Evolutionary conservation across 2,888 invertebrate genomes (phyloP).

Genomic region (Nemoura dubitans): DNA sequence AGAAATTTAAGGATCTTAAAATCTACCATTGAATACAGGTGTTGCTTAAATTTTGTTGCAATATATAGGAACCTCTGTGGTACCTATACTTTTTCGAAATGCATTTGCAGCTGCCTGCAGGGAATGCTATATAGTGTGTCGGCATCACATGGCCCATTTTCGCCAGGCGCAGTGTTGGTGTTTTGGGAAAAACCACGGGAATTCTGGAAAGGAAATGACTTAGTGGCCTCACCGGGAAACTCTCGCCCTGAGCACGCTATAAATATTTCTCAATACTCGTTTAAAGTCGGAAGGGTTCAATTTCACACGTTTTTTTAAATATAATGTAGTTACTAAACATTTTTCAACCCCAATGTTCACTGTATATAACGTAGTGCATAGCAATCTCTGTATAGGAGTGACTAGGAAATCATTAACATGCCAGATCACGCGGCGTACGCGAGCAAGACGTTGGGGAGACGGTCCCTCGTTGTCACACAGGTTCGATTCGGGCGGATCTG

Average conservation of each 20-base stretch:
- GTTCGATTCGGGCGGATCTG: not conserved
- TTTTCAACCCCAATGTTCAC: not conserved
- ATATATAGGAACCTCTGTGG: not conserved
- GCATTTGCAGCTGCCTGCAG: not conserved
- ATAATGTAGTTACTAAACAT: not conserved
- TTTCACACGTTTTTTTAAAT: not conserved
- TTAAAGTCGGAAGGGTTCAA: not conserved
- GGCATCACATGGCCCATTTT: constrained; percentile 1
- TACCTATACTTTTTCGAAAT: not conserved
- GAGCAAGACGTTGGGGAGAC: not conserved
- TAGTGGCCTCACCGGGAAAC: not conserved
- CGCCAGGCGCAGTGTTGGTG: not conserved
- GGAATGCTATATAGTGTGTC: not conserved
- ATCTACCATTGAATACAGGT: not conserved
- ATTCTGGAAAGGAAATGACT: constrained; percentile 4
- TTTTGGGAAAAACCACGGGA: constrained; percentile 1
- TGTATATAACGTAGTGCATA: not conserved
- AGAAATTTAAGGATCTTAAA: too few relatives aligned
- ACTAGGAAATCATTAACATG: not conserved
- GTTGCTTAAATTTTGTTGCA: not conserved
- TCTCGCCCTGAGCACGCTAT: not conserved
- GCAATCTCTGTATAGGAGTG: not conserved
- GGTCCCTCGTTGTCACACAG: not conserved
- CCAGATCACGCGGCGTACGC: not conserved
- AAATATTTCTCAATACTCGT: constrained; percentile 4